Conservation (phyloP, 2,888 invertebrate genomes). For the Podabrus alpinus region DNA sequence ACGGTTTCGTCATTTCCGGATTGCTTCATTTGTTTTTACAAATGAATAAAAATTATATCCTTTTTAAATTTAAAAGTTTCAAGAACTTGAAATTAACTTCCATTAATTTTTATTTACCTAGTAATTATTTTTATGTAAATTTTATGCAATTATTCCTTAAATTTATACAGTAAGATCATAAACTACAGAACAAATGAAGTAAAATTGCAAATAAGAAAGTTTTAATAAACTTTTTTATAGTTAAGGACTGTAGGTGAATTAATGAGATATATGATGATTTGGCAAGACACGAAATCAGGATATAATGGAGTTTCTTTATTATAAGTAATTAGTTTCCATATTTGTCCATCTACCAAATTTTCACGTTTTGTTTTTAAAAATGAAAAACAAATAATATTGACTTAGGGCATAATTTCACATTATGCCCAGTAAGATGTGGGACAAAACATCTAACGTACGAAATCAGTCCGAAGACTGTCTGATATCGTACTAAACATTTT, state of each 20-base stretch:
- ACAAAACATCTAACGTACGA: too few species aligned
- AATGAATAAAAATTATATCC: neutral
- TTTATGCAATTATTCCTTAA: neutral
- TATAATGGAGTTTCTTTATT: too few species aligned
- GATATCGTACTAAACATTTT: too few species aligned
- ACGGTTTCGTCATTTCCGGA: neutral
- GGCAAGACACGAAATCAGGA: neutral
- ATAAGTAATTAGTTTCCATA: too few species aligned
- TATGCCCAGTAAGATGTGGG: too few species aligned
- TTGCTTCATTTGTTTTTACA: neutral
- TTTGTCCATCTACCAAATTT: too few species aligned
- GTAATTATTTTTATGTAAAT: neutral
- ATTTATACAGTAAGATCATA: neutral
- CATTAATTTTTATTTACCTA: neutral
- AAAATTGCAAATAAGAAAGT: neutral
- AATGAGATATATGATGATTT: neutral
- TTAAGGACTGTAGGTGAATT: neutral
- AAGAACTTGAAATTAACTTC: neutral
- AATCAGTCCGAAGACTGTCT: too few species aligned
- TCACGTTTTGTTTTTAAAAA: too few species aligned
- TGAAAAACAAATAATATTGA: too few species aligned
- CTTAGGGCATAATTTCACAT: too few species aligned
- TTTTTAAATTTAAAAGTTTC: neutral
- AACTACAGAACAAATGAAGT: neutral
- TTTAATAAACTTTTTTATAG: neutral